Conservation (phyloP, 1,140 invertebrate species). For the Eulimnadia texana region DNA sequence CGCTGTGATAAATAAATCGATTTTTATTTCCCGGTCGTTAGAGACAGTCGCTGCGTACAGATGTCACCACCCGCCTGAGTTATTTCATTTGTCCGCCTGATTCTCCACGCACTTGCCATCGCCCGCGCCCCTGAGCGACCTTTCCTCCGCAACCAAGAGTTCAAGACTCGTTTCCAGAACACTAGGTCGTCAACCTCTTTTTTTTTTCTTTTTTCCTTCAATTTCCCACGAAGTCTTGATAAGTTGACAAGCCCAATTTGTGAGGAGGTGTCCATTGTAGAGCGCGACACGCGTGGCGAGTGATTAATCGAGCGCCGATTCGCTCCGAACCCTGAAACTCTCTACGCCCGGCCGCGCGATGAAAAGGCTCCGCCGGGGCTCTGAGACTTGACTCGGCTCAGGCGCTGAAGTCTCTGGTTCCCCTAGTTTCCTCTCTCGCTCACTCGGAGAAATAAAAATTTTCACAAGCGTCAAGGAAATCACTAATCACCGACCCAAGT, state of each 20-base stretch:
- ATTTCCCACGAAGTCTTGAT: neutral
- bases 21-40: neutral
- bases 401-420: no score
- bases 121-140: no score
- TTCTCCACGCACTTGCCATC: no score
- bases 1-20: neutral
- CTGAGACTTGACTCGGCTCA: no score
- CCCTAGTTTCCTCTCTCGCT: no score
- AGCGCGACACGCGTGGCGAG: neutral
- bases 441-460: neutral
- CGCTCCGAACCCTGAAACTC: no score
- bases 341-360: no score
- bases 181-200: no score
- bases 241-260: neutral
- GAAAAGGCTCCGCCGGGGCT: no score
- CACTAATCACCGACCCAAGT: neutral
- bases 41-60: neutral
- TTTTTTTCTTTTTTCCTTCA: neutral
- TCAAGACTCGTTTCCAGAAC: no score
- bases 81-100: neutral
- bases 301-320: neutral
- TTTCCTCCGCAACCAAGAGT: no score
- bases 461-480: neutral
- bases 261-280: neutral
- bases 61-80: neutral